phyloP scores from a whole-genome alignment of 2,888 invertebrate species.

The Serripes groenlandicus region DNA sequence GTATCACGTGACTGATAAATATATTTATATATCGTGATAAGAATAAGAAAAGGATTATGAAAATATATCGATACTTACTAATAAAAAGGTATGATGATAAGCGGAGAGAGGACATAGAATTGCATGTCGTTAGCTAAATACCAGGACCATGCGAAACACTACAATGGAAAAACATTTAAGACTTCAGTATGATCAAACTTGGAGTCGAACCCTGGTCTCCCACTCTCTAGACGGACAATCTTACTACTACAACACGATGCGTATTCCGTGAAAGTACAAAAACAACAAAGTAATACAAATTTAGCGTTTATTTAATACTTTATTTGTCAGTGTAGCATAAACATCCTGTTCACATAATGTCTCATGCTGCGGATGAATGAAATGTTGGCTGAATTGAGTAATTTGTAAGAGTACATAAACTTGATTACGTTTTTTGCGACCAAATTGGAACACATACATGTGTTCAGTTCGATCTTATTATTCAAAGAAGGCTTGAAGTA shows the following conservation, averaged over 20 bases:
- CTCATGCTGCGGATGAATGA: background rate
- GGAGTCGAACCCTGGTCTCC: background rate
- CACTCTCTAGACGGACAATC: background rate
- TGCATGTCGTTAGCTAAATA: constrained; percentile 28
- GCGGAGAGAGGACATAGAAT: constrained; percentile 16
- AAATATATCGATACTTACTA: constrained; percentile 12
- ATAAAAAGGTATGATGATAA: constrained; percentile 18
- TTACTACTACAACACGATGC: background rate
- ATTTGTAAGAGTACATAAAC: too few relatives aligned
- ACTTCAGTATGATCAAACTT: background rate
- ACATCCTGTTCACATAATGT: background rate
- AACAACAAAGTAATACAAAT: background rate
- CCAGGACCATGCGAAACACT: constrained; percentile 24
- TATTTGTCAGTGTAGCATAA: background rate
- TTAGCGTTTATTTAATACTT: background rate
- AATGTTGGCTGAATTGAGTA: too few relatives aligned
- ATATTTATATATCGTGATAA: too few relatives aligned
- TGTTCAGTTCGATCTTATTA: too few relatives aligned
- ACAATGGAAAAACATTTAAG: background rate
- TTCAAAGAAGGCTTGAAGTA: too few relatives aligned
- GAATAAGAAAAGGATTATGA: background rate
- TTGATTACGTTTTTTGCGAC: too few relatives aligned
- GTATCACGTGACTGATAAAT: too few relatives aligned
- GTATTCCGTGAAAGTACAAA: too few relatives aligned
- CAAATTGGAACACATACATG: too few relatives aligned